Base-by-base conservation (phyloP, 2,888 invertebrate species). In the Orthonychiurus folsomi region DNA sequence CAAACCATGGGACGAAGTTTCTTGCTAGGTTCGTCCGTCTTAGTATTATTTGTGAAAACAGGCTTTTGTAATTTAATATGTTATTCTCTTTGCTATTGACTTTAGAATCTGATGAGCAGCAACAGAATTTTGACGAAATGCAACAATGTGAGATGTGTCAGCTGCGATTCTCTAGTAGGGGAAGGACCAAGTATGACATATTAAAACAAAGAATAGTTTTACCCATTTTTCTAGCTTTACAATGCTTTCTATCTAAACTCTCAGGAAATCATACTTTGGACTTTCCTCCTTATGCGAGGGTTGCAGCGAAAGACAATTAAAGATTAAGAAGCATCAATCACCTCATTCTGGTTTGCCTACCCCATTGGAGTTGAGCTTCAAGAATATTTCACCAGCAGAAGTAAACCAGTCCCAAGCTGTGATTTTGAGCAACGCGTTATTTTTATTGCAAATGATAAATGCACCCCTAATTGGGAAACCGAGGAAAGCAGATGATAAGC, bases 361-460 rank as follows among this genome's bases (percentile, higher is more conserved):
- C n/a, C 9, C 52, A 12, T n/a, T 52, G 9, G 52, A 52, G 9
- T 52, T 52, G 24, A 52, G n/a, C 20, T n/a, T 52, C 21, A 20
- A 20, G 52, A 52, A 52, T n/a, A 9, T 52, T 9, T 52, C 52
- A 9, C 52, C 52, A 23, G 24, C 52, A 21, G 52, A 52, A 52
- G 9, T n/a, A 5, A 48, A 48, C 5, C 26, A 50, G 23, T 3
- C 24, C 71, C 83, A 91, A 75, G 78, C 86, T 56, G 83, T 88
- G 3, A 89, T 96, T 83, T 88, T 88, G 73, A 93, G 93, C 75
- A 97, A 97, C 76, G 94, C 97, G 0, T 84, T 93, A 77, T 97
- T 96, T 76, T 79, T 97, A 15, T 80, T 97, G 64, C 72, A 71
- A 66, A 71, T 73, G 70, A 69, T 69, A 12, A 73, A 70, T 56